Evolutionary conservation across 2,113 vertebrate genomes (phyloP).

Genomic region (Struthidea cinerea): DNA sequence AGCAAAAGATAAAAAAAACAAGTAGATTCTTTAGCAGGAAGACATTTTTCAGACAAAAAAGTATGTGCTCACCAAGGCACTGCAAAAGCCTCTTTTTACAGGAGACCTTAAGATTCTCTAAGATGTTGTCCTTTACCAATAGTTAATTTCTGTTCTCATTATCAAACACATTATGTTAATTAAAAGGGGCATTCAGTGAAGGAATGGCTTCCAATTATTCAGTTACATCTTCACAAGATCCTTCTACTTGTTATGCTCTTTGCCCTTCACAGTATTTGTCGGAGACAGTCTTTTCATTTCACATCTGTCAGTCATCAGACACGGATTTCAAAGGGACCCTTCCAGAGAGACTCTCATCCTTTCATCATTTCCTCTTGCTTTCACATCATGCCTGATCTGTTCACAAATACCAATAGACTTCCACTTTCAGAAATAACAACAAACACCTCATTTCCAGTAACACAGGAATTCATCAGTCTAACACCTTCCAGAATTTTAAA

Average conservation of each 20-base stretch:
- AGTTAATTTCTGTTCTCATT: background rate
- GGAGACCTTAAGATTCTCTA: background rate
- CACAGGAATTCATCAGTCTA: background rate
- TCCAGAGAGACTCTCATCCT: conserved; percentile 13
- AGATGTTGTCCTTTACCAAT: background rate
- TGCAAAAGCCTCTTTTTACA: background rate
- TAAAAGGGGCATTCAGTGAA: background rate
- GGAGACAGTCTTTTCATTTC: conserved; percentile 11
- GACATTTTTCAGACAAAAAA: background rate
- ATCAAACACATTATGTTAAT: background rate
- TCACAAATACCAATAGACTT: conserved; percentile 6
- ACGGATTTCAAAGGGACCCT: conserved; percentile 29
- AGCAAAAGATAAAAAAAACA: background rate
- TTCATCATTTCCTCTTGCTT: conserved; percentile 3
- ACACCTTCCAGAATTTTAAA: background rate
- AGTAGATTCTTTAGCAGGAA: background rate
- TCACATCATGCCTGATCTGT: background rate
- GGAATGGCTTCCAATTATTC: conserved; percentile 16
- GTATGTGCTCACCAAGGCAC: background rate
- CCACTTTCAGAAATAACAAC: background rate
- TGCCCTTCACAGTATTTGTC: conserved; percentile 7
- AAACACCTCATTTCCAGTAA: background rate
- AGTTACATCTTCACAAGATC: background rate
- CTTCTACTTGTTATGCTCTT: background rate
- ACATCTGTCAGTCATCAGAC: conserved; percentile 38